Evolutionary conservation across 2,888 invertebrate genomes (phyloP).

Genomic region (Troilus luridus): DNA sequence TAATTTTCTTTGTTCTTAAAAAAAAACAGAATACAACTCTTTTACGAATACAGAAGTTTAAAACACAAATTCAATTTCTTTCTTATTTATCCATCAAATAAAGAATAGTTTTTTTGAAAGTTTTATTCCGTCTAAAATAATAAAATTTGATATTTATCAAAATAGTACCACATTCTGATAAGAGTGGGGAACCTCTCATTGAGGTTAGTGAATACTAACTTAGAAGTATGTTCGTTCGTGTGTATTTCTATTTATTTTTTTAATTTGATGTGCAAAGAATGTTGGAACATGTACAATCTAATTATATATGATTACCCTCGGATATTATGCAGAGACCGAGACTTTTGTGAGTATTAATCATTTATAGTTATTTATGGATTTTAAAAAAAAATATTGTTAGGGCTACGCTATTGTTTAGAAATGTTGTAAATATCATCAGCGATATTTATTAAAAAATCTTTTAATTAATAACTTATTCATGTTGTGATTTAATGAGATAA

Average conservation of each 20-base stretch:
- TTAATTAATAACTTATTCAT: not conserved
- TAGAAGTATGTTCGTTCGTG: constrained; percentile 4
- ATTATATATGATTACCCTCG: constrained; percentile 56
- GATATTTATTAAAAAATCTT: not conserved
- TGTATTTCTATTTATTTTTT: constrained; percentile 7
- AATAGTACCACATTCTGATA: not conserved
- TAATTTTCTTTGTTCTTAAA: not conserved
- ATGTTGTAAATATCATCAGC: not conserved
- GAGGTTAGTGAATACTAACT: constrained; percentile 36
- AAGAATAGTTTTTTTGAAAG: not conserved
- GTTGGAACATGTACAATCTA: constrained; percentile 50
- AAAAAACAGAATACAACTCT: not conserved
- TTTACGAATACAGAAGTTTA: not conserved
- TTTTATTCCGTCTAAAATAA: not conserved
- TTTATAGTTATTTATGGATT: constrained; percentile 35
- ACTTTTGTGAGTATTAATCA: constrained; percentile 59
- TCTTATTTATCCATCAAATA: not conserved
- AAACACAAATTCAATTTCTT: not conserved
- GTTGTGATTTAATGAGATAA: not conserved
- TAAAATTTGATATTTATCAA: not conserved
- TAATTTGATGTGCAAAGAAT: constrained; percentile 43
- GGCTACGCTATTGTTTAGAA: not conserved
- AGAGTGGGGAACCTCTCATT: constrained; percentile 22
- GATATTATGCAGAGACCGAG: constrained; percentile 62
- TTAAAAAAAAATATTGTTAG: not conserved